Conservation (phyloP, 2,888 invertebrate species). For the Diploptera punctata region DNA sequence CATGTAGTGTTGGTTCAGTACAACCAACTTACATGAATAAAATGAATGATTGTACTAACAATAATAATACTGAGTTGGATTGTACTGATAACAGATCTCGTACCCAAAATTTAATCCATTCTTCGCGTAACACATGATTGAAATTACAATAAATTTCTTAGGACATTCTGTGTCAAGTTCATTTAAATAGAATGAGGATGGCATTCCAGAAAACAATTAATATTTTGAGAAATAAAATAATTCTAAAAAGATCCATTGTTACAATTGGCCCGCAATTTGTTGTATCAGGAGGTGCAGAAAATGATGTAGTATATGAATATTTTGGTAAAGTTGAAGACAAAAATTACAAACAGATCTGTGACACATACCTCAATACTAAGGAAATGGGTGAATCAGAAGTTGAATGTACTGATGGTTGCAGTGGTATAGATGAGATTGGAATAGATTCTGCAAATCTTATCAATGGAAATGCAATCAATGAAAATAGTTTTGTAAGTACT, state of each 20-base stretch:
- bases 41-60: not conserved
- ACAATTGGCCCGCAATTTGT: not conserved
- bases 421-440: constrained; percentile 1
- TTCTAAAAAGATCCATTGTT: not conserved
- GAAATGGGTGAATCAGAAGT: not conserved
- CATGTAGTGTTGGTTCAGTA: too few species aligned
- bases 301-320: not conserved
- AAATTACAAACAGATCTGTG: not conserved
- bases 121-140: not conserved
- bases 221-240: not conserved
- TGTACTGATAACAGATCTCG: not conserved
- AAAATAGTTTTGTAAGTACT: not conserved
- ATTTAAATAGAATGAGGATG: not conserved
- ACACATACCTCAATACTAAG: not conserved
- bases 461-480: constrained; percentile 15
- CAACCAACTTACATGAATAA: not conserved
- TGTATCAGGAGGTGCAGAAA: not conserved
- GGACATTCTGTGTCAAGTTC: not conserved
- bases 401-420: not conserved
- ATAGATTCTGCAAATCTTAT: constrained; percentile 8
- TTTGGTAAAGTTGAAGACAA: not conserved
- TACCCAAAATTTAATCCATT: not conserved
- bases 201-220: not conserved
- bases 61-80: constrained; percentile 1
- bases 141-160: not conserved